A percentile compares a stretch with the other conserved stretches of the same genome.
Evolutionary conservation across 2,113 vertebrate genomes (phyloP).

Genomic region (Sturnira hondurensis): DNA sequence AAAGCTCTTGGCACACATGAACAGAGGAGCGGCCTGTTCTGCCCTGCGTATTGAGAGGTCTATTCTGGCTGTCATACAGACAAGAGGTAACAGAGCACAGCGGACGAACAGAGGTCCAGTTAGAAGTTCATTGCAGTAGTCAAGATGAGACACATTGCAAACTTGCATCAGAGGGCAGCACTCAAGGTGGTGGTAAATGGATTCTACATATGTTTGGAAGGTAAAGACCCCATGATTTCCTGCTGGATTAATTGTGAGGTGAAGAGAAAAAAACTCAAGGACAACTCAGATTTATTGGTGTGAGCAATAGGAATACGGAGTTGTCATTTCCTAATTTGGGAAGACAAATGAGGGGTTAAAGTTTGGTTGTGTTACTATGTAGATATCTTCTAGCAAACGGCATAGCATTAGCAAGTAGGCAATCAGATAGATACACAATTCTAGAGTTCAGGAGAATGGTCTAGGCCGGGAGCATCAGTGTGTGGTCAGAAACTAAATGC

Average conservation of each 20-base stretch:
- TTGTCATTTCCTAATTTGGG: background rate
- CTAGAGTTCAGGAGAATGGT: background rate
- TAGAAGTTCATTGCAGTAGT: background rate
- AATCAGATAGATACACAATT: background rate
- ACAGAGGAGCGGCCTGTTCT: background rate
- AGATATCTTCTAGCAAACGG: background rate
- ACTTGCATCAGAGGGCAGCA: background rate
- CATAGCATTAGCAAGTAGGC: background rate
- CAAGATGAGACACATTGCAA: background rate
- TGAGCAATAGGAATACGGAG: background rate
- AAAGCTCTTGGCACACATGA: background rate
- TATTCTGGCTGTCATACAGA: background rate
- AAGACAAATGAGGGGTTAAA: background rate
- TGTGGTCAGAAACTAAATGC: background rate
- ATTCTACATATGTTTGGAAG: background rate
- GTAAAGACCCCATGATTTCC: background rate
- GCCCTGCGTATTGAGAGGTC: background rate
- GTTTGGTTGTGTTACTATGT: background rate
- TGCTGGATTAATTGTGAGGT: background rate
- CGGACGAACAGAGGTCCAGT: background rate
- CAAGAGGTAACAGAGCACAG: background rate
- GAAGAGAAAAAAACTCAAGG: background rate
- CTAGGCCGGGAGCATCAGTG: background rate
- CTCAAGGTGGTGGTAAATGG: background rate
- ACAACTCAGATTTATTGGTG: background rate